Base-by-base conservation (phyloP, 2,113 vertebrate genomes). In the Amblyornis subalaris region DNA sequence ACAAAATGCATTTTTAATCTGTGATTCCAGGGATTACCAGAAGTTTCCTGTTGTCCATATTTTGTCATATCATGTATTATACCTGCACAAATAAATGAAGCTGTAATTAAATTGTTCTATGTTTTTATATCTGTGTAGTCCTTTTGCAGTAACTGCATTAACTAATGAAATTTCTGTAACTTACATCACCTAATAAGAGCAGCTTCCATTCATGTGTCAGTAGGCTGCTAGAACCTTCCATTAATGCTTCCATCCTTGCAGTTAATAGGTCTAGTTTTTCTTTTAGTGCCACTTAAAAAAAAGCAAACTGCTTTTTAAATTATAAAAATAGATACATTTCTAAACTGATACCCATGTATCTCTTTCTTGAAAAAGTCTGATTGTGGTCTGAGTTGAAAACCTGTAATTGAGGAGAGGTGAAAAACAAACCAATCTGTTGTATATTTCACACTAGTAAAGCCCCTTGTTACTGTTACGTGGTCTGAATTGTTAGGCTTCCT, bases 381-480 rank as follows among this genome's bases (percentile, higher is more conserved):
- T 85, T 95, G 60, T 96, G 72, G 90, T 94, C 95, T 94, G 89
- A 86, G 60, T 51, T 82, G 36, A 78, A 67, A 70, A 75, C 42
- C 47, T 82, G 35, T 75, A 60, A 72, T 20, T 79, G 51, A 15
- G 26, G 21, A 77, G 14, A 6, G 6, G 4, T 42, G 24, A 67
- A 55, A 70, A 67, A 51, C 57, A 71, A 75, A 70, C 28, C 38
- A 67, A 16, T 18, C 20, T 29, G 8, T 92, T 97, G 69, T 60
- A 28, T 96, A 85, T 94, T 96, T 96, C 85, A 90, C 70, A 88
- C 71, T 76, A 72, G 23, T 76, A 73, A 88, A 95, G 77, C 73
- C 62, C 23, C 19, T 51, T 74, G 15, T 78, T 94, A 29, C n/a
- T n/a, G 3, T 36, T 84, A 18, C 0, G 10, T 60, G 45, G 12